Conservation (phyloP, 2,113 vertebrate genomes). For the Catharus bicknelli region DNA sequence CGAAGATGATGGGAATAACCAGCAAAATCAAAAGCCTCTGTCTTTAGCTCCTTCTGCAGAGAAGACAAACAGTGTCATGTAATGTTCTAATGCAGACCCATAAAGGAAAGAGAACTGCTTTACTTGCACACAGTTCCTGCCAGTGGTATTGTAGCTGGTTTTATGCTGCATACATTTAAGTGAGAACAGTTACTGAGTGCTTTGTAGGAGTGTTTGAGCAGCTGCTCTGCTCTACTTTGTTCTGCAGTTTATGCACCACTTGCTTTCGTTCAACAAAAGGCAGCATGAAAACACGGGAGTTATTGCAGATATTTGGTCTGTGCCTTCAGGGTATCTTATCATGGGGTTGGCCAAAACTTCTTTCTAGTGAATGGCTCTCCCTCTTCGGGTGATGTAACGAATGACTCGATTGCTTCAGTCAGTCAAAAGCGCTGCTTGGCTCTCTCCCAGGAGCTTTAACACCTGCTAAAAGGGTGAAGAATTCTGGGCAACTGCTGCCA, state of each 20-base stretch:
- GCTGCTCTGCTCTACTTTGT: conserved; percentile 32
- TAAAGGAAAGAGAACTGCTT: conserved; percentile 15
- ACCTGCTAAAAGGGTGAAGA: conserved; percentile 54
- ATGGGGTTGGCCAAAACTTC: neutral
- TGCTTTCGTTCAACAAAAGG: conserved; percentile 48
- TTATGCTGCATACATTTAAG: conserved; percentile 4
- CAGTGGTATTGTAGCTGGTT: neutral
- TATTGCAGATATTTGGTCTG: conserved; percentile 18
- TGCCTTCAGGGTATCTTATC: conserved; percentile 26
- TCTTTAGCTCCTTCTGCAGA: neutral
- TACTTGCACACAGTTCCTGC: neutral
- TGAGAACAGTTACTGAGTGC: conserved; percentile 1
- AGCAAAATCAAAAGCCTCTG: neutral
- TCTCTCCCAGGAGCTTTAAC: conserved; percentile 43
- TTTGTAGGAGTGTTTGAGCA: conserved; percentile 10
- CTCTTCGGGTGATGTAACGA: neutral
- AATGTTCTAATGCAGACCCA: neutral
- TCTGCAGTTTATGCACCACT: conserved; percentile 38
- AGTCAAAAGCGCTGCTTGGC: conserved; percentile 20
- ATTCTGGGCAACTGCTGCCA: conserved; percentile 44
- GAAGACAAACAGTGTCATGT: neutral
- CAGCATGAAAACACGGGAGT: neutral
- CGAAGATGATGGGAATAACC: neutral
- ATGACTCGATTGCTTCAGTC: neutral
- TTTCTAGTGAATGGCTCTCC: neutral